phyloP scores from a whole-genome alignment of 2,113 vertebrate genomes.

The Rhegmatorhina hoffmannsi region DNA sequence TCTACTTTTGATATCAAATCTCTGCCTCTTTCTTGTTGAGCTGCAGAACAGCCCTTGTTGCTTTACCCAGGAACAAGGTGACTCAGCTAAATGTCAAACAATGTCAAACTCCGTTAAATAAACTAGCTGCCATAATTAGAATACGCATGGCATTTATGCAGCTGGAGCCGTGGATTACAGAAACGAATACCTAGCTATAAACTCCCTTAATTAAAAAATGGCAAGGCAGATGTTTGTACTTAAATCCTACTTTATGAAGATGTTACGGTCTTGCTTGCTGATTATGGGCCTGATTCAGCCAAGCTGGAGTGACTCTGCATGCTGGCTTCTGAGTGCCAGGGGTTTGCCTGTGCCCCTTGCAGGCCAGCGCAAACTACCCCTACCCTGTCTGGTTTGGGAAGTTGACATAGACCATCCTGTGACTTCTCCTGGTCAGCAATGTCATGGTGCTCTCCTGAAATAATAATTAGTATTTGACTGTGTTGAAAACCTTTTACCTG shows the following conservation, averaged over 20 bases:
- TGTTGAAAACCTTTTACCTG: background rate
- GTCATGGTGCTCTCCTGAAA: background rate
- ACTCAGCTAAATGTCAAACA: slow-evolving; percentile 59
- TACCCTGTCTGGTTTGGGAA: background rate
- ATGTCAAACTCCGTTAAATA: slow-evolving; percentile 45
- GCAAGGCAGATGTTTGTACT: slow-evolving; percentile 44
- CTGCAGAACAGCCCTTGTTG: slow-evolving; percentile 42
- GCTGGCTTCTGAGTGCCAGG: background rate
- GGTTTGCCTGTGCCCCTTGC: background rate
- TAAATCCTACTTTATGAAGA: slow-evolving; percentile 27
- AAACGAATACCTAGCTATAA: slow-evolving; percentile 29
- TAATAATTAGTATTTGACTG: background rate
- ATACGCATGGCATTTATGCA: slow-evolving; percentile 18
- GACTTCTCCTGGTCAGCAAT: background rate
- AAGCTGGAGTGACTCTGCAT: background rate
- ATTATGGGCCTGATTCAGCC: background rate
- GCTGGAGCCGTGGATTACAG: background rate
- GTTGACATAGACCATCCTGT: rapidly evolving
- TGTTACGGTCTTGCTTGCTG: background rate
- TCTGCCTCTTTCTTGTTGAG: slow-evolving; percentile 23
- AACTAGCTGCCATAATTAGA: slow-evolving; percentile 57
- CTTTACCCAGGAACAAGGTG: slow-evolving; percentile 44
- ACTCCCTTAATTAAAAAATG: slow-evolving; percentile 33
- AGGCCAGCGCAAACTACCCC: background rate
- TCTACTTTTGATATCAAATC: slow-evolving; percentile 21